These are phyloP conservation scores for Allophyes oxyacanthae DNA, from an alignment of 2,888 invertebrate species.

Conservation along the genomic window DNA sequence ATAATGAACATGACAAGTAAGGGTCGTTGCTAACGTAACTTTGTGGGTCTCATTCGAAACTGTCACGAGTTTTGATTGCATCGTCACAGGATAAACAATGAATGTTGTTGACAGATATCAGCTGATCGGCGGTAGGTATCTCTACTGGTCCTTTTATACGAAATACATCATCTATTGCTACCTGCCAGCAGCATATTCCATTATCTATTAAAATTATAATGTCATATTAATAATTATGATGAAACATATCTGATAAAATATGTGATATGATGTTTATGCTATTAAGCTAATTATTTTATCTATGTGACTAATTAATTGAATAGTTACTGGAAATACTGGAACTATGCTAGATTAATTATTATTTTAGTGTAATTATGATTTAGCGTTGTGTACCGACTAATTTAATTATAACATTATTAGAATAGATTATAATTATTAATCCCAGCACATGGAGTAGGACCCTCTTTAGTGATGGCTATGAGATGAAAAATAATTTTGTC, in stretches of 20 bases:
- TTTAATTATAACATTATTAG: conserved; percentile 11
- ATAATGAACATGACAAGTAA: conserved; percentile 57
- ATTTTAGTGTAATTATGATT: conserved; percentile 29
- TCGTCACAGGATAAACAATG: conserved; percentile 48
- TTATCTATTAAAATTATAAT: not conserved
- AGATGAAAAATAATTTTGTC: too few species aligned
- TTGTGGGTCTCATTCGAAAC: conserved; percentile 49
- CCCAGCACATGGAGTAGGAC: not conserved
- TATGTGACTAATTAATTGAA: conserved; percentile 9
- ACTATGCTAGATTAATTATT: conserved; percentile 20
- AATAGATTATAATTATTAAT: conserved; percentile 22
- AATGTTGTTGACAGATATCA: conserved; percentile 59
- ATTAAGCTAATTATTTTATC: conserved; percentile 10
- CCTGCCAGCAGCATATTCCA: conserved; percentile 6
- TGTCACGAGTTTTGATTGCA: conserved; percentile 57
- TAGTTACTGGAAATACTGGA: conserved; percentile 11
- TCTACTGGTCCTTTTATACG: conserved; percentile 3
- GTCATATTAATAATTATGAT: conserved; percentile 1
- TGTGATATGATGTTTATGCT: conserved; percentile 1
- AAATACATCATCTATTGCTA: conserved; percentile 3
- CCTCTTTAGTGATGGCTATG: too few species aligned
- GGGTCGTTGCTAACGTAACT: conserved; percentile 52
- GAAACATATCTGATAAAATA: not conserved
- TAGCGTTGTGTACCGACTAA: conserved; percentile 22
- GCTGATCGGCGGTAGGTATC: conserved; percentile 61